phyloP scores from a whole-genome alignment of 2,797 vertebrate genomes.

The Harpagifer antarcticus region DNA sequence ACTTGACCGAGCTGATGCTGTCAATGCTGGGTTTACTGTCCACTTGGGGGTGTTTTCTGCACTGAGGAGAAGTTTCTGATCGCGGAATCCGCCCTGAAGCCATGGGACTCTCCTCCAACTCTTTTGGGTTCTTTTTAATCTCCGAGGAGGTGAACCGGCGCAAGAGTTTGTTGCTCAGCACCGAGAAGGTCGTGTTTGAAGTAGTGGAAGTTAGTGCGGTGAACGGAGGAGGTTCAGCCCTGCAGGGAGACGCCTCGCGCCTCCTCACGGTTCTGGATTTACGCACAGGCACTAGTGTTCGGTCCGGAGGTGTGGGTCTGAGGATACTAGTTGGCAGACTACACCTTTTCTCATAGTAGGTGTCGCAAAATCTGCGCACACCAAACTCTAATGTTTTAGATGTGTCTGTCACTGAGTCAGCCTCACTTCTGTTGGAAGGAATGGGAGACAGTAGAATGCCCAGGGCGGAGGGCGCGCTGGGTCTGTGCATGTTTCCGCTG shows the following conservation, averaged over 20 bases:
- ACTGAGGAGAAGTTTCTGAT: slow-evolving; percentile 80
- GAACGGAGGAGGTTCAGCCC: slow-evolving; percentile 14
- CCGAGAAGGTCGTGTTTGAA: slow-evolving; percentile 56
- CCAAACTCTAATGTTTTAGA: slow-evolving; percentile 23
- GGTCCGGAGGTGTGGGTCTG: slow-evolving; percentile 67
- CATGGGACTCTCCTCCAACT: slow-evolving; percentile 23
- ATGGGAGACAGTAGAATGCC: slow-evolving; percentile 76
- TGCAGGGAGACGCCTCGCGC: slow-evolving; percentile 31
- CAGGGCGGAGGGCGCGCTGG: slow-evolving; percentile 51
- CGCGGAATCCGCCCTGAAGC: slow-evolving; percentile 55
- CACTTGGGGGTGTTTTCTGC: slow-evolving; percentile 71
- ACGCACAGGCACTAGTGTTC: slow-evolving; percentile 48
- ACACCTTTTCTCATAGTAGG: slow-evolving; percentile 81
- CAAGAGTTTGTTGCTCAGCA: slow-evolving; percentile 76
- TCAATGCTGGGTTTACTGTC: slow-evolving; percentile 82
- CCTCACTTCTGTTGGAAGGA: slow-evolving; percentile 23
- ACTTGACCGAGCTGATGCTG: slow-evolving; percentile 85
- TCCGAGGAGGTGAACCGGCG: slow-evolving; percentile 83
- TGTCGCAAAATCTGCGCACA: slow-evolving; percentile 68
- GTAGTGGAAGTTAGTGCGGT: neutral
- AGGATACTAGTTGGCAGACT: slow-evolving; percentile 79
- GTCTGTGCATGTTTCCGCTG: slow-evolving; percentile 40
- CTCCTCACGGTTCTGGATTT: slow-evolving; percentile 63
- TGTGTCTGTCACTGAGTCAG: slow-evolving; percentile 20
- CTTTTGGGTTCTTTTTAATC: slow-evolving; percentile 65